A percentile compares a stretch with the other conserved stretches of the same genome.
Evolutionary conservation across 2,113 vertebrate species (phyloP).

Genomic region (Mola mola): DNA sequence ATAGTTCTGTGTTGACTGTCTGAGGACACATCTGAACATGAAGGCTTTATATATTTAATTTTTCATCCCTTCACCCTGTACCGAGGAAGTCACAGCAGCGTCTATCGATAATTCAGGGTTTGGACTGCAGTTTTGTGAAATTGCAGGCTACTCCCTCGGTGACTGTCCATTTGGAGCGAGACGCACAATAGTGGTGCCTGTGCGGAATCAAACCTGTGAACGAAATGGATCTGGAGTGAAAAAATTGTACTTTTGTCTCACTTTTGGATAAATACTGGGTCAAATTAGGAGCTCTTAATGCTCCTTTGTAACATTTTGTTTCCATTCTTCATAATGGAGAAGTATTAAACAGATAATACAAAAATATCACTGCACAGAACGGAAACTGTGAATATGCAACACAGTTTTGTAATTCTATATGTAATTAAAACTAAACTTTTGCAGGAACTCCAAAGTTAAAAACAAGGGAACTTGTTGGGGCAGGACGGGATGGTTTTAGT

Average conservation of each 20-base stretch:
- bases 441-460: conserved; percentile 4
- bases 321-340: too few species aligned
- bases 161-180: conserved; percentile 30
- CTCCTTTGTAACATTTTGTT: too few species aligned
- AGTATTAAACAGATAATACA: background rate
- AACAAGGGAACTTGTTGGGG: background rate
- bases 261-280: too few species aligned
- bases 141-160: conserved; percentile 14
- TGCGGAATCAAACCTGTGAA: conserved; percentile 1
- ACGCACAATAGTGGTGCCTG: background rate
- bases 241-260: background rate
- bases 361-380: background rate
- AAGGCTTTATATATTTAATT: conserved; percentile 20
- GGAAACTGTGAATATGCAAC: background rate
- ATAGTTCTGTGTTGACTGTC: conserved; percentile 52
- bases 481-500: conserved; percentile 15
- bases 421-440: background rate
- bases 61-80: conserved; percentile 2
- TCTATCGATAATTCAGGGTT: conserved; percentile 32
- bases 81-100: conserved; percentile 21
- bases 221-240: background rate
- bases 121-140: conserved; percentile 14
- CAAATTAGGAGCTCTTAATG: too few species aligned
- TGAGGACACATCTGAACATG: conserved; percentile 39
- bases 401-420: background rate